Evolutionary conservation across 2,888 invertebrate genomes (phyloP).

Genomic region (Lampropteryx suffumata): DNA sequence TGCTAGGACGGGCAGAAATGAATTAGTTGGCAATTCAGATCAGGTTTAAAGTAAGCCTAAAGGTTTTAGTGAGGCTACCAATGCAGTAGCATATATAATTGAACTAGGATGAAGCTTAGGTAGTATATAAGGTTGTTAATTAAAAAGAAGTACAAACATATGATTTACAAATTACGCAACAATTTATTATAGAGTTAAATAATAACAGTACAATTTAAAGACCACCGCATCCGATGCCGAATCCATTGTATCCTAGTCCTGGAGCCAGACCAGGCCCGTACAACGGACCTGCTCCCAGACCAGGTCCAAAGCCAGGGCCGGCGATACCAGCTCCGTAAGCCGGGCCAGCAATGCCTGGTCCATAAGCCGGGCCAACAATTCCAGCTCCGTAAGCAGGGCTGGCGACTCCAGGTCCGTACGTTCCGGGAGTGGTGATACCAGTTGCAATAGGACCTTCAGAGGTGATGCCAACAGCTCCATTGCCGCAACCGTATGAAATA

Average conservation of each 20-base stretch:
- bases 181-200: slow-evolving; percentile 16
- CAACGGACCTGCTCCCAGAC: not conserved
- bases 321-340: slow-evolving; percentile 2
- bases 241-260: slow-evolving; percentile 16
- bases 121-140: no score
- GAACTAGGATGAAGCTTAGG: no score
- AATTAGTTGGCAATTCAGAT: no score
- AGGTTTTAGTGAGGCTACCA: no score
- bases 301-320: not conserved
- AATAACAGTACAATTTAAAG: slow-evolving; percentile 8
- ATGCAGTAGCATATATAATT: no score
- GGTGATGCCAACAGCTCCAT: slow-evolving; percentile 15
- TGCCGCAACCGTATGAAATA: slow-evolving; percentile 25
- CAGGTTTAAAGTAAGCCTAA: no score
- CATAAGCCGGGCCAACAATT: not conserved
- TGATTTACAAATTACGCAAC: slow-evolving; percentile 4
- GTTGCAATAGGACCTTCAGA: slow-evolving; percentile 11
- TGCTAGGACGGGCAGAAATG: no score
- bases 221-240: slow-evolving; percentile 8
- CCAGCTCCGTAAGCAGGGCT: slow-evolving; percentile 5
- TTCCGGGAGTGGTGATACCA: slow-evolving; percentile 7
- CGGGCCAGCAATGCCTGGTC: slow-evolving; percentile 1
- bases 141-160: no score
- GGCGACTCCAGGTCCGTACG: slow-evolving; percentile 6
- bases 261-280: slow-evolving; percentile 5